Evolutionary conservation across 2,888 invertebrate genomes (phyloP).

Genomic region (Cheilosia grossa): DNA sequence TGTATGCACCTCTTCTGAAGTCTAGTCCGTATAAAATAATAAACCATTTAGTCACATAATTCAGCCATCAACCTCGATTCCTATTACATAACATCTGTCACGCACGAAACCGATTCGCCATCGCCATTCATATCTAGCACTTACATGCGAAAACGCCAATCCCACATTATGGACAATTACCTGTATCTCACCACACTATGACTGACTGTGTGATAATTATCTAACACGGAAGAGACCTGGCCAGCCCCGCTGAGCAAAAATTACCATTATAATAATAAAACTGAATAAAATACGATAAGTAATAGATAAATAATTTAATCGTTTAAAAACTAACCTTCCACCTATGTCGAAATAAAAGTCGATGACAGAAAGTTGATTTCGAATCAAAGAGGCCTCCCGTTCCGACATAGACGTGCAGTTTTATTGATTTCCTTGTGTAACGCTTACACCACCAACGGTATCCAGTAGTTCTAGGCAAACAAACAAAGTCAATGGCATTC

Average conservation of each 20-base stretch:
- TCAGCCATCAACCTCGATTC: background rate
- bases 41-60: constrained; percentile 2
- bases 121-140: constrained; percentile 41
- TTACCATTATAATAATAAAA: constrained; percentile 40
- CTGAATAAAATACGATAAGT: constrained; percentile 24
- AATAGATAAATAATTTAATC: constrained; percentile 11
- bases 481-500: constrained; percentile 59
- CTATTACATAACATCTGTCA: constrained; percentile 60
- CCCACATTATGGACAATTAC: constrained; percentile 25
- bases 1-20: background rate
- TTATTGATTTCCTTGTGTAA: constrained; percentile 44
- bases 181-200: constrained; percentile 26
- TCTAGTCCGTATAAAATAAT: background rate
- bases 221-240: constrained; percentile 66
- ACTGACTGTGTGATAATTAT: constrained; percentile 46
- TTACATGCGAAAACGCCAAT: constrained; percentile 59
- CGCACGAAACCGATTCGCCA: constrained; percentile 52
- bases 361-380: constrained; percentile 21
- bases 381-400: constrained; percentile 11
- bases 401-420: background rate
- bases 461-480: constrained; percentile 19
- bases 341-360: constrained; percentile 17
- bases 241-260: constrained; percentile 16
- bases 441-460: constrained; percentile 37
- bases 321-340: constrained; percentile 11